These are phyloP conservation scores for Spermophilus dauricus DNA, from an alignment of 2,113 vertebrate species.

Conservation along the genomic window DNA sequence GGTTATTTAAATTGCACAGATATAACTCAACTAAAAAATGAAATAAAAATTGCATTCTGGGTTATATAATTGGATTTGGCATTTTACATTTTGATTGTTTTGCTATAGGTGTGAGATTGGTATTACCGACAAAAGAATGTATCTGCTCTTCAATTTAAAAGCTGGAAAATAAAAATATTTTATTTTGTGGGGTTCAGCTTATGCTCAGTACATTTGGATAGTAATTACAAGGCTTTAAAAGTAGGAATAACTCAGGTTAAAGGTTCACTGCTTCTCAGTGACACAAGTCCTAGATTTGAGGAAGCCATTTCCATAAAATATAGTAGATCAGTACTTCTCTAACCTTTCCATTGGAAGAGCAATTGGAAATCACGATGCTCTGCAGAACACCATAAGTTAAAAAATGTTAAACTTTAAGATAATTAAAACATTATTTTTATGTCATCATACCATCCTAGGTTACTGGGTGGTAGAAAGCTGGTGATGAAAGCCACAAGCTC, in stretches of 20 bases:
- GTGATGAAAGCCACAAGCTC: neutral
- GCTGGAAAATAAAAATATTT: slow-evolving; percentile 42
- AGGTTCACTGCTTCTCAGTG: slow-evolving; percentile 48
- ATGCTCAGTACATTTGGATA: neutral
- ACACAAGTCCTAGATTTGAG: slow-evolving; percentile 17
- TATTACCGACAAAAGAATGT: neutral
- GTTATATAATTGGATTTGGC: slow-evolving; percentile 68
- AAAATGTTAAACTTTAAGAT: slow-evolving; percentile 19
- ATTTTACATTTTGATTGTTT: slow-evolving; percentile 68
- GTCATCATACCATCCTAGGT: neutral
- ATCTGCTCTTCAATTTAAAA: slow-evolving; percentile 62
- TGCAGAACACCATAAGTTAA: neutral
- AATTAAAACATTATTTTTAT: slow-evolving; percentile 41
- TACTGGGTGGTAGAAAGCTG: neutral
- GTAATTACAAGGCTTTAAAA: slow-evolving; percentile 62
- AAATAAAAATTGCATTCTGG: slow-evolving; percentile 65
- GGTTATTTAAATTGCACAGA: slow-evolving; percentile 69
- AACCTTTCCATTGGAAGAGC: slow-evolving; percentile 28
- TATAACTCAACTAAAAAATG: slow-evolving; percentile 51
- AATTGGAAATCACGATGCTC: neutral
- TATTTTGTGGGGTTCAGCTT: neutral
- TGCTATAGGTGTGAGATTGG: slow-evolving; percentile 55
- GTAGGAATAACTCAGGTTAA: slow-evolving; percentile 42
- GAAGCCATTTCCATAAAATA: slow-evolving; percentile 55
- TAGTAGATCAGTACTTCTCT: neutral